Evolutionary conservation across 2,113 vertebrate species (phyloP).

Genomic region (Anarhynchus alexandrinus): DNA sequence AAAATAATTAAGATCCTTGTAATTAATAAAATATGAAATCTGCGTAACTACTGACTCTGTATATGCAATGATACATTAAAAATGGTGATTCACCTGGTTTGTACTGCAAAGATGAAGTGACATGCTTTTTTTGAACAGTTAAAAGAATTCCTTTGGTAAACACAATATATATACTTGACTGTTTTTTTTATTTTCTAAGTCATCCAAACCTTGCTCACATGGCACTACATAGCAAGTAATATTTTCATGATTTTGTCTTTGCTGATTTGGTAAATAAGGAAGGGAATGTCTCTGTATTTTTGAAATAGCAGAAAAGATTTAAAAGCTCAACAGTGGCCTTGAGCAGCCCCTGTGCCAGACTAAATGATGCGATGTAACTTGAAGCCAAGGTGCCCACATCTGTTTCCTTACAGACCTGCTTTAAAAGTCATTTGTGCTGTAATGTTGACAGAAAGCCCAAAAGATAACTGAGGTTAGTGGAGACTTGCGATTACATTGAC

Average conservation of each 20-base stretch:
- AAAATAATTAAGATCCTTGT: conserved; percentile 33
- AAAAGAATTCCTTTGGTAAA: not conserved
- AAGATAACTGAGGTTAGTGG: not conserved
- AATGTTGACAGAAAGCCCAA: not conserved
- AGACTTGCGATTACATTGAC: not conserved
- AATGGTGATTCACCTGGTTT: not conserved
- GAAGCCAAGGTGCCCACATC: not conserved
- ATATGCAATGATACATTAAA: not conserved
- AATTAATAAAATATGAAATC: conserved; percentile 49
- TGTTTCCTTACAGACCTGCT: not conserved
- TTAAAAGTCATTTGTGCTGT: not conserved
- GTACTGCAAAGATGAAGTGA: not conserved
- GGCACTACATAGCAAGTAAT: not conserved
- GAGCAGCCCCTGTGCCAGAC: not conserved
- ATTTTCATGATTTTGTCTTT: not conserved
- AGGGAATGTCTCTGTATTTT: not conserved
- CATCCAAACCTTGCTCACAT: not conserved
- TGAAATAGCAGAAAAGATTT: not conserved
- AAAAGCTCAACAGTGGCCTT: not conserved
- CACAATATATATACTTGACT: not conserved
- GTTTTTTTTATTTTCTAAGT: not conserved
- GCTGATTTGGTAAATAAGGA: not conserved
- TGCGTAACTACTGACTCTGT: not conserved
- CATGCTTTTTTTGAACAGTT: not conserved
- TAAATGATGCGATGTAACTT: not conserved